Conservation (phyloP, 1,140 invertebrate genomes). For the Saccostrea echinata region DNA sequence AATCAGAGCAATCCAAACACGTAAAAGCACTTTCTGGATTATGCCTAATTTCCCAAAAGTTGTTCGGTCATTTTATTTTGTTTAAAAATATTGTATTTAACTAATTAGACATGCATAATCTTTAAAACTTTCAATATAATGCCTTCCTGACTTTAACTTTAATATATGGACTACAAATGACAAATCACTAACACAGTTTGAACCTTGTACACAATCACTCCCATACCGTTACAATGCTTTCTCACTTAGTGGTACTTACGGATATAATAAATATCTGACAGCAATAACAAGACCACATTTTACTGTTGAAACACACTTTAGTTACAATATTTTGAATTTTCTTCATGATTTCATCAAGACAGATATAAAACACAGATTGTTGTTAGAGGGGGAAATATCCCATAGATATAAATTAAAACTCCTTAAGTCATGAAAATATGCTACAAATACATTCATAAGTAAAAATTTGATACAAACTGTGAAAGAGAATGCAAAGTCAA, state of each 20-base stretch:
- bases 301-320: conserved; percentile 2
- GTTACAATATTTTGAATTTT: conserved; percentile 2
- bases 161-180: conserved; percentile 34
- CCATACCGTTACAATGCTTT: neutral
- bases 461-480: conserved; percentile 36
- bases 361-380: neutral
- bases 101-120: conserved; percentile 8
- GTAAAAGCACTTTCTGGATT: conserved; percentile 12
- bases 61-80: neutral
- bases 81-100: conserved; percentile 2
- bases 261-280: conserved; percentile 36
- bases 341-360: conserved; percentile 8
- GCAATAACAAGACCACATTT: conserved; percentile 18
- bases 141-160: neutral
- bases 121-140: conserved; percentile 4
- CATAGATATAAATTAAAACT: conserved; percentile 33
- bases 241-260: neutral
- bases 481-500: conserved; percentile 19
- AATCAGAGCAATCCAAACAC: neutral
- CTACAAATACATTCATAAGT: conserved; percentile 35
- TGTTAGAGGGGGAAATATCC: neutral
- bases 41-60: neutral
- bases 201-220: conserved; percentile 18
- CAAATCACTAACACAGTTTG: conserved; percentile 37
- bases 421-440: conserved; percentile 16